Conservation (phyloP, 2,888 invertebrate species). For the Eristalinus sepulchralis region DNA sequence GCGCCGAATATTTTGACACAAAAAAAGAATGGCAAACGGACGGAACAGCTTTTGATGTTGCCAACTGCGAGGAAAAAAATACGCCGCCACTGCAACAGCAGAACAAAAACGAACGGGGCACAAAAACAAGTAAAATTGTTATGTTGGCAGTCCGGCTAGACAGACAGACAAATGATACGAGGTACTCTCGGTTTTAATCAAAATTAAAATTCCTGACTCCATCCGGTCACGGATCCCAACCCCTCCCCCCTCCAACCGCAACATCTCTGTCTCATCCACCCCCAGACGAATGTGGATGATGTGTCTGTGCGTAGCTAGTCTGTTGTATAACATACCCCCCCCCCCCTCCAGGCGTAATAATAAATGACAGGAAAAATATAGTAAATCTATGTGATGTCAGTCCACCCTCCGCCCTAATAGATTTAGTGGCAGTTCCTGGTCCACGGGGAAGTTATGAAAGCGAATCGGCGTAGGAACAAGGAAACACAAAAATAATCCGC, state of each 20-base stretch:
- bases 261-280: no score
- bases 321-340: constrained; percentile 34
- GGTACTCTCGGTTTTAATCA: constrained; percentile 63
- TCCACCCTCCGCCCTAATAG: constrained; percentile 38
- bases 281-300: constrained; percentile 1
- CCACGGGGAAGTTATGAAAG: constrained; percentile 38
- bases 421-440: constrained; percentile 46
- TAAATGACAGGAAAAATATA: constrained; percentile 65
- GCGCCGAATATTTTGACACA: constrained; percentile 52
- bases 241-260: background rate
- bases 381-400: constrained; percentile 34
- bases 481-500: constrained; percentile 62
- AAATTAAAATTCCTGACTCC: constrained; percentile 70
- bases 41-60: constrained; percentile 58
- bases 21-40: constrained; percentile 18
- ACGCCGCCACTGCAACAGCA: background rate
- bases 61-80: constrained; percentile 26
- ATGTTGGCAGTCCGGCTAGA: background rate
- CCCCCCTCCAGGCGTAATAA: constrained; percentile 40
- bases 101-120: background rate
- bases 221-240: constrained; percentile 64
- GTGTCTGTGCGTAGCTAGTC: background rate
- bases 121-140: background rate
- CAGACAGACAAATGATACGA: constrained; percentile 56
- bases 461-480: constrained; percentile 22